Evolutionary conservation across 2,113 vertebrate genomes (phyloP), one percentile per base, ranked within the genome.

Genomic region (Holacanthus passer): DNA sequence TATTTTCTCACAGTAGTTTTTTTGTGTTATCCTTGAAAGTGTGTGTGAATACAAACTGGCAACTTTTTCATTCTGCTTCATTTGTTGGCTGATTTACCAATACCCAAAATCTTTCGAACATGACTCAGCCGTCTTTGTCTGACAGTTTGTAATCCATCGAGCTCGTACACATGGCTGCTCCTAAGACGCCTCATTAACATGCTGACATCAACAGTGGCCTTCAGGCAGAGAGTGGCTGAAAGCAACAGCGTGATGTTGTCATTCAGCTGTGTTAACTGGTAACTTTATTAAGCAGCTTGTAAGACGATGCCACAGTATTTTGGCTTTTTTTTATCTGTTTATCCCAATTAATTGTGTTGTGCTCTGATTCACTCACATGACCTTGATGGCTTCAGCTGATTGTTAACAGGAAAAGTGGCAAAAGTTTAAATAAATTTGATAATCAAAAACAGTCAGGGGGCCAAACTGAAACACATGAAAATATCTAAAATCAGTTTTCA

Each of bases 171-270:
- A 29, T 56, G 65, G 60, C 69, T 69, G 65, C 45, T 66, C 47
- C 16, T 75, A n/a, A 81, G 66, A 43, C 9, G 27, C 69, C 56
- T 88, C 75, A 73, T 89, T 85, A 87, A 76, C 59, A 41, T 64
- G 59, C 71, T 64, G 81, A 84, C 73, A 62, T 84, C 59, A 89
- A 70, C 19, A 1, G 7, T 73, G 82, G 53, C 58, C 67, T 73
- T 82, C 41, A 76, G 12, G 22, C 66, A 56, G 55, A 69, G 73
- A 17, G 29, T 80, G 22, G 5, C 58, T 47, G 71, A 79, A 58
- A 63, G 9, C 60, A 50, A 79, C 16, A 5, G 37, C 56, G 24
- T 20, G 1, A 9, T 63, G 17, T 59, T 75, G 55, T 78, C 69
- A 72, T 64, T 55, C 53, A 53, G 31, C 41, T 53, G 43, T 37